These are phyloP conservation scores for Platysteira castanea DNA, from an alignment of 2,113 vertebrate species.

Conservation along the genomic window DNA sequence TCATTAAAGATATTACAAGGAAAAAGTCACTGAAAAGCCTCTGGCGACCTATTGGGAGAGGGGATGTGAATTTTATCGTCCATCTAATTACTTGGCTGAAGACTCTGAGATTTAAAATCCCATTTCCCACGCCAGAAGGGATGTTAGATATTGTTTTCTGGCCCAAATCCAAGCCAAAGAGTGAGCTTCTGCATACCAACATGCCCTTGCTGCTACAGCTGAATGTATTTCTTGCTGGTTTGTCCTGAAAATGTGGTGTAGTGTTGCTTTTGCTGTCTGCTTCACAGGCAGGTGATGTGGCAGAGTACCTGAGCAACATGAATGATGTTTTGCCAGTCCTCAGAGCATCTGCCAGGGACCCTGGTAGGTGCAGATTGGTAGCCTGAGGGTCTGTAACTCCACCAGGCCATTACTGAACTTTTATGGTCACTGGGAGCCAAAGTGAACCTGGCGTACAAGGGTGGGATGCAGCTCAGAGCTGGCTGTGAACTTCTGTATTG, in stretches of 20 bases:
- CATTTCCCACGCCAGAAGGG: neutral
- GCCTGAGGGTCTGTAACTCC: neutral
- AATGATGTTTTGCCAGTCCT: neutral
- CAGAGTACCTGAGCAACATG: neutral
- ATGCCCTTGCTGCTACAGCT: neutral
- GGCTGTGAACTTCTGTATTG: neutral
- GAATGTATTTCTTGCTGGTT: neutral
- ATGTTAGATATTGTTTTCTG: neutral
- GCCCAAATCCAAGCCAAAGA: neutral
- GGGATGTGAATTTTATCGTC: neutral
- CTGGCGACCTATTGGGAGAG: neutral
- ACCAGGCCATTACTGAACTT: neutral
- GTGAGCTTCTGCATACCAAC: neutral
- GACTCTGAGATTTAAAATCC: constrained; percentile 13
- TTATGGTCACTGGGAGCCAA: neutral
- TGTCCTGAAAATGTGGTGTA: neutral
- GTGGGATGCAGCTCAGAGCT: neutral
- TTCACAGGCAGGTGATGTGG: neutral
- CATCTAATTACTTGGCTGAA: constrained; percentile 30
- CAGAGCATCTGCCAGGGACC: neutral
- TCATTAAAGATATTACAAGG: neutral
- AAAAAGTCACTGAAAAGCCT: neutral
- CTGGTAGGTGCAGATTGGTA: neutral
- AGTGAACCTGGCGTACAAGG: neutral
- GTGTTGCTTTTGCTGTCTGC: neutral